phyloP scores from a whole-genome alignment of 2,888 invertebrate genomes.

The Epinotia demarniana region DNA sequence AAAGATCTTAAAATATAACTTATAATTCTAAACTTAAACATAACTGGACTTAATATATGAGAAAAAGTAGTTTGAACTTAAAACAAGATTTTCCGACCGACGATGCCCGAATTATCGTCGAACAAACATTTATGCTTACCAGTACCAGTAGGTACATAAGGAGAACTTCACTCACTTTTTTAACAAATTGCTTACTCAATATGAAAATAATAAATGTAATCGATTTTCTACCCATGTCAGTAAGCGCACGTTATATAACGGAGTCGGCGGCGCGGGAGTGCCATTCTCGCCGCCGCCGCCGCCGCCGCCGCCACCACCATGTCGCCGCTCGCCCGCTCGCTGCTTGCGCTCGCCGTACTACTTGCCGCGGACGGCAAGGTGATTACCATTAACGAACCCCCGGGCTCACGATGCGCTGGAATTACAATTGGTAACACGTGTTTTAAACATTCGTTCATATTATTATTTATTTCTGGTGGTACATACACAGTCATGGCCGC shows the following conservation, averaged over 20 bases:
- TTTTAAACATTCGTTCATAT: no score
- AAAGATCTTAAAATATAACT: no score
- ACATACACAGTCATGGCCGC: no score
- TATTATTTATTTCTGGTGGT: no score
- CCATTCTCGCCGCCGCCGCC: slow-evolving; percentile 5
- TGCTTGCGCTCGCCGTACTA: slow-evolving; percentile 7
- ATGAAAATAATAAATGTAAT: no score
- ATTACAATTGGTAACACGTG: neutral
- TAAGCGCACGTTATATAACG: neutral
- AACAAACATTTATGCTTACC: no score
- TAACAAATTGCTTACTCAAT: neutral
- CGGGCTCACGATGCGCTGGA: neutral
- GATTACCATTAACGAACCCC: neutral
- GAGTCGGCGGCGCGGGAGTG: neutral
- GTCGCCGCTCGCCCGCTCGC: slow-evolving; percentile 18
- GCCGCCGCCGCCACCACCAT: neutral
- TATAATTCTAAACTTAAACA: no score
- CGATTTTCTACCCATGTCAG: neutral
- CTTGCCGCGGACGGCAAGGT: neutral
- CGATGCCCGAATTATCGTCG: no score
- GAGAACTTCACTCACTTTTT: neutral
- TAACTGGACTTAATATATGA: no score
- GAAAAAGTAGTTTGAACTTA: no score
- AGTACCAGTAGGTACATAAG: neutral
- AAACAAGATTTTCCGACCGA: no score